Conservation (phyloP, 2,888 invertebrate genomes). For the Helleia helle region DNA sequence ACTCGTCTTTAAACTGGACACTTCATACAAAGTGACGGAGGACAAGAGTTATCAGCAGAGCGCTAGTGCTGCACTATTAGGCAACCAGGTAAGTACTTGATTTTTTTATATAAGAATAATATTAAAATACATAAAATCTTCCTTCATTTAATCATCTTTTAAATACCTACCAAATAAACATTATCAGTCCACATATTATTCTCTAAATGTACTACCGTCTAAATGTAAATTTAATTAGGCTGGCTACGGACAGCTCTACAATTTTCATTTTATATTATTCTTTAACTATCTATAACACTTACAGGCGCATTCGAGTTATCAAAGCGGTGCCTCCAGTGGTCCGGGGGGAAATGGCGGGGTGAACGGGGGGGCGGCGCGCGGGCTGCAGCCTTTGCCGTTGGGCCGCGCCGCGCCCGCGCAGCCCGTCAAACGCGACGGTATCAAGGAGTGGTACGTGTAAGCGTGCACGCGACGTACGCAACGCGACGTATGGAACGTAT, state of each 20-base stretch:
- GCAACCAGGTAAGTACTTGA: slow-evolving; percentile 73
- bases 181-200: too few species aligned
- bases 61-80: slow-evolving; percentile 84
- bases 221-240: too few species aligned
- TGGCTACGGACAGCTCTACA: too few species aligned
- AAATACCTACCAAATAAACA: too few species aligned
- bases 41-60: slow-evolving; percentile 85
- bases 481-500: too few species aligned
- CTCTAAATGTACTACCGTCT: too few species aligned
- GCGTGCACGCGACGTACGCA: too few species aligned
- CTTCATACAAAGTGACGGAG: slow-evolving; percentile 95
- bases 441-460: slow-evolving; percentile 97
- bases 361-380: slow-evolving; percentile 54
- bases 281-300: too few species aligned
- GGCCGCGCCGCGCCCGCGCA: slow-evolving; percentile 50
- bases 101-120: too few species aligned
- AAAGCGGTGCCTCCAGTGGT: slow-evolving; percentile 54
- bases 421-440: slow-evolving; percentile 86
- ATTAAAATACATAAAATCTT: too few species aligned
- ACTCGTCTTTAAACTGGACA: slow-evolving; percentile 86
- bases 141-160: too few species aligned
- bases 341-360: slow-evolving; percentile 38
- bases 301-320: slow-evolving; percentile 66
- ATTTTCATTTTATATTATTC: too few species aligned
- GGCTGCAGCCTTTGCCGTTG: slow-evolving; percentile 55